These are phyloP conservation scores for Micrasema minimum DNA, from an alignment of 1,140 invertebrate genomes.

Conservation along the genomic window DNA sequence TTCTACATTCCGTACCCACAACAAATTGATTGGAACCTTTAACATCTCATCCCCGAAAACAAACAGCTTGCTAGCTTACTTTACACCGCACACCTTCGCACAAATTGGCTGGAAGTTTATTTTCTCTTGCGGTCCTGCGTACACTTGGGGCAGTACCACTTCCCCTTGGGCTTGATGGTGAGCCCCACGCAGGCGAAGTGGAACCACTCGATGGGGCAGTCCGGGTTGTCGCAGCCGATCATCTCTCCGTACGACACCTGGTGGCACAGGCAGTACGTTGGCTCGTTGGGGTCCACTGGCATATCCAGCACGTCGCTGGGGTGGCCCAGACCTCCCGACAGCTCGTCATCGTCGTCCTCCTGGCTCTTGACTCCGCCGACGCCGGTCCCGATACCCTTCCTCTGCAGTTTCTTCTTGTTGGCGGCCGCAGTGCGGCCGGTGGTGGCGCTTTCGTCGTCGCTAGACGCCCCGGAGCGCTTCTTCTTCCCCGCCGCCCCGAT, in stretches of 20 bases:
- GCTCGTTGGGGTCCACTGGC: conserved; percentile 99
- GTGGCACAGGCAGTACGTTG: conserved; percentile 98
- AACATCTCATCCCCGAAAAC: no score
- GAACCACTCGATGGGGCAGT: conserved; percentile 97
- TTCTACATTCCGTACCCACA: no score
- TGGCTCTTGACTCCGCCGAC: conserved; percentile 60
- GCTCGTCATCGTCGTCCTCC: conserved; percentile 56
- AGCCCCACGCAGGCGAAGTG: conserved; percentile 98
- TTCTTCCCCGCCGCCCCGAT: conserved; percentile 69
- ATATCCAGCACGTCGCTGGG: conserved; percentile 95
- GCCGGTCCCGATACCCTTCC: conserved; percentile 68
- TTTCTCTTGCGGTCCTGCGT: conserved; percentile 88
- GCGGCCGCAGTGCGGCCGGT: conserved; percentile 58
- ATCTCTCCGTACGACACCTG: conserved; percentile 99
- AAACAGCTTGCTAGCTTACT: no score
- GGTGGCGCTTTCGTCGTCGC: conserved; percentile 67
- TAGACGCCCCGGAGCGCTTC: conserved; percentile 69
- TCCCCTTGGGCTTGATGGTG: conserved; percentile 97
- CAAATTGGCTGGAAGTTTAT: no score
- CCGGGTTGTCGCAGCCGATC: conserved; percentile 98
- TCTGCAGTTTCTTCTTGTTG: conserved; percentile 74
- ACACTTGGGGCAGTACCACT: conserved; percentile 98
- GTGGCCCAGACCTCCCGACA: conserved; percentile 72
- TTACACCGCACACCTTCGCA: no score
- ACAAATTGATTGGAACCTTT: no score